Evolutionary conservation across 2,797 vertebrate genomes (phyloP).

Genomic region (Bradypus variegatus): DNA sequence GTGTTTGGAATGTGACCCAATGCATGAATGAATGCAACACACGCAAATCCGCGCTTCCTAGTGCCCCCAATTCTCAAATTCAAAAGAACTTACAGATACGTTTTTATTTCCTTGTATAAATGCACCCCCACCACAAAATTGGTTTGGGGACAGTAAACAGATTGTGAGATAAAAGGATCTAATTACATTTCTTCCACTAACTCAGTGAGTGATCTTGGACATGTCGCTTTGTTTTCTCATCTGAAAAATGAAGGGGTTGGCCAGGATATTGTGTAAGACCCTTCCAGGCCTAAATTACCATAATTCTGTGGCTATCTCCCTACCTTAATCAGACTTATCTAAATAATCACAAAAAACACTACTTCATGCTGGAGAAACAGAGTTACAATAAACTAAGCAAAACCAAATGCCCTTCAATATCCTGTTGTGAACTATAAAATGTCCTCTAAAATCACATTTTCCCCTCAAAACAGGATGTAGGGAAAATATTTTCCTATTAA

Average conservation of each 20-base stretch:
- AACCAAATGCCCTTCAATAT: conserved; percentile 70
- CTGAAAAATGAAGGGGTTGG: not conserved
- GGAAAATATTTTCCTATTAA: conserved; percentile 68
- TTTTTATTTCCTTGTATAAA: not conserved
- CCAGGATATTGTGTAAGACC: not conserved
- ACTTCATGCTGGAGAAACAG: conserved; percentile 56
- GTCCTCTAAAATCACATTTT: conserved; percentile 68
- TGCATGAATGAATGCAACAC: not conserved
- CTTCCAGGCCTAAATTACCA: conserved; percentile 40
- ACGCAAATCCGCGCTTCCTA: not conserved
- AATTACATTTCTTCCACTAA: not conserved
- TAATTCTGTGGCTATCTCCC: conserved; percentile 31
- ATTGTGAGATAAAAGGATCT: not conserved
- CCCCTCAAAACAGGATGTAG: conserved; percentile 68
- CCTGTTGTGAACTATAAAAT: conserved; percentile 69
- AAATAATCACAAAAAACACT: conserved; percentile 49
- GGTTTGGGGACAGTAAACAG: not conserved
- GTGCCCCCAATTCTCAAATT: not conserved
- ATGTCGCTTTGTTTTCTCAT: conserved; percentile 33
- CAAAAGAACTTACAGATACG: not conserved
- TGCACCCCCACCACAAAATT: not conserved
- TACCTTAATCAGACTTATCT: conserved; percentile 49
- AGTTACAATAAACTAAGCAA: conserved; percentile 66
- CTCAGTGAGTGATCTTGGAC: conserved; percentile 32
- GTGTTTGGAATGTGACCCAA: not conserved